Evolutionary conservation across 37 sponge, comb jelly and placozoan genomes (phyloP), one percentile per base, ranked within the genome.

Genomic region (Haliclona indistincta): DNA sequence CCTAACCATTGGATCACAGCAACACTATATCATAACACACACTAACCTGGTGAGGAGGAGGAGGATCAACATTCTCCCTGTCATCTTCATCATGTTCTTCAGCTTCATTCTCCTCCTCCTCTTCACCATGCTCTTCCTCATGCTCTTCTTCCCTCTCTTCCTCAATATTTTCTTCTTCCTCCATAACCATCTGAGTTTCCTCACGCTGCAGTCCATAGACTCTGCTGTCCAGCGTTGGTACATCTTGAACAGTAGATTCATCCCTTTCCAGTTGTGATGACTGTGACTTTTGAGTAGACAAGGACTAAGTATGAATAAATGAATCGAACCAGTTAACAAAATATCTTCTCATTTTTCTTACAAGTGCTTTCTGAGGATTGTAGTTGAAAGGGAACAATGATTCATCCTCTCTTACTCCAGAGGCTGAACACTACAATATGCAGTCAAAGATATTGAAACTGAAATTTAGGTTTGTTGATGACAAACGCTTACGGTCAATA

Each of bases 351-450:
- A 52, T 52, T 20, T 61, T 33, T 35, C 77, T 61, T 37, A 83
- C 89, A 77, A 84, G 52, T n/a, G 81, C 54, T 77, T 51, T 81
- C 38, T 56, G 58, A 43, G 86, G 90, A 42, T 88, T 89, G 75
- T 76, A 93, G 47, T 81, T 85, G 56, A 30, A 34, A 22, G 93
- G 93, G 40, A 56, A 93, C 62, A 54, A 43, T 30, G 81, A 32
- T 64, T 93, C 93, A 43, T 84, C 64, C 20, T 76, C 74, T 40
- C 79, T 63, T 0, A 22, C 5, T 22, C 51, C 54, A n/a, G 35
- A 38, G 25, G 63, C 70, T 4, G 56, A 26, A 49, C 88, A 82
- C 84, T 89, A 54, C 3, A 42, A 43, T 40, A 11, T n/a, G n/a
- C n/a, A n/a, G n/a, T 47, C 6, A 4, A 6, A 61, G 3, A n/a